Percentiles rank a stretch among this genome's conserved stretches.
These are phyloP conservation scores for Choloepus didactylus DNA, from an alignment of 2,797 vertebrate genomes.

Conservation along the genomic window DNA sequence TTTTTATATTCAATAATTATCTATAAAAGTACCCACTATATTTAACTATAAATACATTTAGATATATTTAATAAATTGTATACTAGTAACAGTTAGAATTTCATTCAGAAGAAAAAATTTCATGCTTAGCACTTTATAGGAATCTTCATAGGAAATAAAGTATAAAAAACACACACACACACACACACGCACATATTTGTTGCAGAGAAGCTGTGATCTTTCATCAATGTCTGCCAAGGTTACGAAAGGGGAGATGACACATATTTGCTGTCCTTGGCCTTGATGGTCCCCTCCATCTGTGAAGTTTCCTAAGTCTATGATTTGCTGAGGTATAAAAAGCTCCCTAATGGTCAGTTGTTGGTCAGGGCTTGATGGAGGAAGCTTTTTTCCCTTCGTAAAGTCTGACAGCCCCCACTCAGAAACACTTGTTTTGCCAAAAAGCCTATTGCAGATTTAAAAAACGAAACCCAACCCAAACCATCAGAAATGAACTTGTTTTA, in stretches of 20 bases:
- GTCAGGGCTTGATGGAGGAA: neutral
- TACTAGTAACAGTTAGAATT: neutral
- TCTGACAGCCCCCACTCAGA: neutral
- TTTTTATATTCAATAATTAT: slow-evolving; percentile 41
- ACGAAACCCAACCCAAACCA: neutral
- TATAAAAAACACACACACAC: neutral
- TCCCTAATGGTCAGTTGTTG: neutral
- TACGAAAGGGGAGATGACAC: neutral
- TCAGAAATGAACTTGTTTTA: neutral
- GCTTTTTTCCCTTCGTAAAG: neutral
- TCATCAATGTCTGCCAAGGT: neutral
- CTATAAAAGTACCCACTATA: slow-evolving; percentile 4
- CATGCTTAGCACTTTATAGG: neutral
- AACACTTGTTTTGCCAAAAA: neutral
- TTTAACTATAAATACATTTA: too few relatives aligned
- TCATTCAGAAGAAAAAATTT: slow-evolving; percentile 23
- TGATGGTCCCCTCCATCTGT: neutral
- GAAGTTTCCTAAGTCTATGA: neutral
- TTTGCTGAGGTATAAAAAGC: neutral
- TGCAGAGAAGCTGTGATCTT: neutral
- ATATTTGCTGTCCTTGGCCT: neutral
- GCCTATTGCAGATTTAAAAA: neutral
- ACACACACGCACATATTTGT: too few relatives aligned
- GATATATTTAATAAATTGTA: neutral
- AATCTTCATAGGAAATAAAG: neutral